These are phyloP conservation scores for Chiloscyllium plagiosum DNA, from an alignment of 2,113 vertebrate genomes.

Conservation along the genomic window DNA sequence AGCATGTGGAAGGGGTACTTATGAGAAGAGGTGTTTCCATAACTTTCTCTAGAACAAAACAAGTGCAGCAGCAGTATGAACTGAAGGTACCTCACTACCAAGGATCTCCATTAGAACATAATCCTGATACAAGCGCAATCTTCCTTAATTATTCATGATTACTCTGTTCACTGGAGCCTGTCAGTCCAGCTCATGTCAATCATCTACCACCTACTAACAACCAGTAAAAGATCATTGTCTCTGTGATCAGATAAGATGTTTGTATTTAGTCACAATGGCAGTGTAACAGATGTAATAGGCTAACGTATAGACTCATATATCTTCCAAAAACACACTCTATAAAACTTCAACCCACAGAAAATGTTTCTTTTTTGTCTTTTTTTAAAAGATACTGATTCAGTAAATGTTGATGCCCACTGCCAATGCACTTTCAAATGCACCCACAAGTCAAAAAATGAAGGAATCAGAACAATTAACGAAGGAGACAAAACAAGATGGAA, in stretches of 20 bases:
- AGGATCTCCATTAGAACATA: neutral
- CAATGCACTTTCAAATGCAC: neutral
- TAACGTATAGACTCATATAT: neutral
- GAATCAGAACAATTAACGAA: neutral
- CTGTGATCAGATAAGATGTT: neutral
- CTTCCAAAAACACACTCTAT: neutral
- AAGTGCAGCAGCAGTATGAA: neutral
- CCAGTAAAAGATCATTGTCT: neutral
- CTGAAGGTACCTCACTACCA: neutral
- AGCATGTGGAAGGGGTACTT: neutral
- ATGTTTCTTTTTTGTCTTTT: neutral
- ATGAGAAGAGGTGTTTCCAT: neutral
- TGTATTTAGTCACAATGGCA: neutral
- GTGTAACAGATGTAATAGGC: neutral
- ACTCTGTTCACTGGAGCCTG: neutral
- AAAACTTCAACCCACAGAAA: neutral
- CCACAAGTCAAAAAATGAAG: neutral
- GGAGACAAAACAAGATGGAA: neutral
- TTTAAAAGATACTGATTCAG: neutral
- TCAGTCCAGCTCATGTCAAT: neutral
- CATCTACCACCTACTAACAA: neutral
- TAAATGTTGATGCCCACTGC: neutral
- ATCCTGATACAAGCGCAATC: neutral
- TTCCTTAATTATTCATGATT: conserved; percentile 14
- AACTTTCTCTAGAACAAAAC: neutral